phyloP scores from a whole-genome alignment of 2,888 invertebrate genomes.

The Drymonia ruficornis region DNA sequence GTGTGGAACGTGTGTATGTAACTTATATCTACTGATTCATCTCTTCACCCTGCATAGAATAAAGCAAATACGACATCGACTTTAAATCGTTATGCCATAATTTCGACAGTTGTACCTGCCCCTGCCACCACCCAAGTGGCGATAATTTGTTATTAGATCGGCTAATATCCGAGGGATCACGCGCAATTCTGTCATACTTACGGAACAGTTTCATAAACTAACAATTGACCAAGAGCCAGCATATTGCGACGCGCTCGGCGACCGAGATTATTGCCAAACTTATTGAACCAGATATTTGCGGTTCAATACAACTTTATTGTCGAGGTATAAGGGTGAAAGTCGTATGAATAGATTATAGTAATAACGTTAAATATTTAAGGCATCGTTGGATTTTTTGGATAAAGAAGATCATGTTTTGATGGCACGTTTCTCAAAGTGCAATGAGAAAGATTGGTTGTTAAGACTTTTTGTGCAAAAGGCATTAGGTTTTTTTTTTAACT shows the following conservation, averaged over 20 bases:
- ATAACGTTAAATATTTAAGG: background rate
- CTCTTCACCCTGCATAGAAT: too few species aligned
- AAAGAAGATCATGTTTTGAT: conserved; percentile 6
- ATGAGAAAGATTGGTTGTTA: background rate
- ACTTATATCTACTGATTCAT: too few species aligned
- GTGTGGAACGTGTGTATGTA: too few species aligned
- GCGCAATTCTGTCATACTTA: conserved; percentile 6
- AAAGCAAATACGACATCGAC: too few species aligned
- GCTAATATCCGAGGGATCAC: conserved; percentile 2
- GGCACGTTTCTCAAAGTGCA: conserved; percentile 14
- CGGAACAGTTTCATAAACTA: conserved; percentile 7
- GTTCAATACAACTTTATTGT: background rate
- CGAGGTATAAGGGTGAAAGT: background rate
- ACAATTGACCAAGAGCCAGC: conserved; percentile 3
- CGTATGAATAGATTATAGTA: background rate
- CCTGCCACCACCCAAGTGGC: background rate
- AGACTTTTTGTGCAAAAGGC: conserved; percentile 2
- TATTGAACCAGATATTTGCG: background rate
- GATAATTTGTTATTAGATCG: conserved; percentile 2
- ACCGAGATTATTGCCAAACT: background rate
- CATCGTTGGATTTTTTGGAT: background rate
- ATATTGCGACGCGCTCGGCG: conserved; percentile 5
- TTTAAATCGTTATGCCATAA: too few species aligned
- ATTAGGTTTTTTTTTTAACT: background rate
- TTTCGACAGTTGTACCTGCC: too few species aligned